Base-by-base conservation (phyloP, 1,140 invertebrate species). In the Trichoplusia ni region DNA sequence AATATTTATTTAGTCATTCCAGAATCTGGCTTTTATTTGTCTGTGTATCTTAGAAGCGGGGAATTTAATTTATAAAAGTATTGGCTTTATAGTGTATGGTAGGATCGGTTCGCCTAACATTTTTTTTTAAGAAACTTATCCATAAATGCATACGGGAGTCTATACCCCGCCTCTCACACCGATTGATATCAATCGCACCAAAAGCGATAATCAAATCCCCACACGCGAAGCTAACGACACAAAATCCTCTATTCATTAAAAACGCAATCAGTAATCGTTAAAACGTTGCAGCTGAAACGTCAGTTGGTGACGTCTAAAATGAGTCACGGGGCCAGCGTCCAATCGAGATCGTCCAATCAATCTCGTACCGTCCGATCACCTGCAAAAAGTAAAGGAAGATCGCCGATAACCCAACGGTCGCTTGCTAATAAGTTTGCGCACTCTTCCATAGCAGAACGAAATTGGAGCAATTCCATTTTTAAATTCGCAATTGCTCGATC, bases 401-500 rank as follows among this genome's bases (percentile, higher is more conserved):
- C 68, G 56, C 59, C 67, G 72, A 81, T 81, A 81, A 79, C 77
- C 72, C 69, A 79, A 75, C 73, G 73, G 66, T 67, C 65, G 61
- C 69, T 65, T 73, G 80, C 80, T 86, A 86, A 86, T 86, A 82
- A 86, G 83, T 86, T 84, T 86, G 83, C 78, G 74, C 83, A 67
- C 79, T 86, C 78, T 84, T 82, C 79, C 83, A 86, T 82, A 71
- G 74, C 76, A 67, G 69, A 80, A 71, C 77, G 76, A 76, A 82
- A 82, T 78, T 78, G 79, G 72, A 73, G 68, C 83, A 85, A 84
- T 85, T 82, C 81, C 74, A 65, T 75, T 74, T 83, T 86, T 79
- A 85, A 85, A 79, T 77, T 85, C 77, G 68, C 80, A 81, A 81
- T 82, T 73, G 74, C 44, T 74, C 59, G 75, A 75, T 75, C 75